Conservation (phyloP, 2,113 vertebrate genomes). For the Xiphophorus couchianus region DNA sequence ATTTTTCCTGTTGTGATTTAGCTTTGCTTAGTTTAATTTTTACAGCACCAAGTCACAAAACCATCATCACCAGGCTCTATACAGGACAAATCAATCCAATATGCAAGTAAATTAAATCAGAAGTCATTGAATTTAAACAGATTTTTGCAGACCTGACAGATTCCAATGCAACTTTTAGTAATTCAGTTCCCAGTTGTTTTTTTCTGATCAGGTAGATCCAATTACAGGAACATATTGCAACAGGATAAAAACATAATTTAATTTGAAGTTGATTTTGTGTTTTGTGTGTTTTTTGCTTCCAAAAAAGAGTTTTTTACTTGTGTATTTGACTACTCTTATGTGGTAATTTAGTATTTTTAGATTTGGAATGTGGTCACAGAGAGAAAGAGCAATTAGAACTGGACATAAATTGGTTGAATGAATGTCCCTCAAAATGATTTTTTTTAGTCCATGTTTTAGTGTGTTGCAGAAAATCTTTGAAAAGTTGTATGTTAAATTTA, state of each 20-base stretch:
- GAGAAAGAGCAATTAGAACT: too few species aligned
- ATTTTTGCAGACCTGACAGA: not conserved
- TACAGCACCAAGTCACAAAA: not conserved
- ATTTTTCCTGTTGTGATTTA: not conserved
- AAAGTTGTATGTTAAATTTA: not conserved
- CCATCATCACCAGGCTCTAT: not conserved
- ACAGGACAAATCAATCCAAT: not conserved
- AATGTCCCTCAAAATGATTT: too few species aligned
- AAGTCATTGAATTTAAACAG: not conserved
- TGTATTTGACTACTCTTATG: too few species aligned
- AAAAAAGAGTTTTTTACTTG: too few species aligned
- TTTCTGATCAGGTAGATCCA: not conserved
- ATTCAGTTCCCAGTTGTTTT: not conserved
- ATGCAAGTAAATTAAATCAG: not conserved
- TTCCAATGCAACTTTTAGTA: not conserved
- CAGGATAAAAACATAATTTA: too few species aligned
- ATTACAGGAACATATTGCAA: not conserved
- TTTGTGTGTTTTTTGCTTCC: too few species aligned
- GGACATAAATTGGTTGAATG: too few species aligned
- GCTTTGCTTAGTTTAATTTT: not conserved
- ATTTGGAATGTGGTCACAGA: too few species aligned
- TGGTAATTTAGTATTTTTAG: too few species aligned
- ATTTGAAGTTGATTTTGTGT: too few species aligned
- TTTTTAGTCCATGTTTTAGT: too few species aligned
- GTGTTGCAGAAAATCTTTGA: too few species aligned